Conservation (phyloP, 2,113 vertebrate species). For the Puma concolor region DNA sequence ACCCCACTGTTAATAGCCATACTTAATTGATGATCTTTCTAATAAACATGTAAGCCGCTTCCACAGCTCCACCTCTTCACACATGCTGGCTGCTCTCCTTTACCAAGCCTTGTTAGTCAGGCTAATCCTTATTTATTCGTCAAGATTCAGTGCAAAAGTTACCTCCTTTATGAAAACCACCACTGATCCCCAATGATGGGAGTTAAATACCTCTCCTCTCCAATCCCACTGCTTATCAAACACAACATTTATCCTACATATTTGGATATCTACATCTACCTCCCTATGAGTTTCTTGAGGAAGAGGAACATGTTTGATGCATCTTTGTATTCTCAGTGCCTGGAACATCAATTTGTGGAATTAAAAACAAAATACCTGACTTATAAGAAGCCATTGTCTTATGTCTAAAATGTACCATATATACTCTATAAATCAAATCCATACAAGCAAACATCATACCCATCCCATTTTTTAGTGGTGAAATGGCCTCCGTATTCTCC, state of each 20-base stretch:
- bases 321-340: not conserved
- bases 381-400: not conserved
- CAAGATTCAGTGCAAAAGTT: slow-evolving; percentile 15
- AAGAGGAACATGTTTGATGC: not conserved
- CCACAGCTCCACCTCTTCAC: not conserved
- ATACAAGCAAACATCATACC: slow-evolving; percentile 87
- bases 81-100: not conserved
- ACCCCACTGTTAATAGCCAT: not conserved
- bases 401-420: not conserved
- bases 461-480: slow-evolving; percentile 99
- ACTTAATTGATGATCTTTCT: not conserved
- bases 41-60: not conserved
- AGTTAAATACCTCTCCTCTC: not conserved
- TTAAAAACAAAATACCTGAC: not conserved
- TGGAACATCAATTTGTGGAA: not conserved
- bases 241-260: not conserved
- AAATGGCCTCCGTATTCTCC: slow-evolving; percentile 98
- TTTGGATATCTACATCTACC: not conserved
- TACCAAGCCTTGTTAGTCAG: not conserved
- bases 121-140: not conserved
- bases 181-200: not conserved
- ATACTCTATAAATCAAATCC: not conserved
- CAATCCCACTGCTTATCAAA: not conserved
- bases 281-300: not conserved
- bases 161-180: slow-evolving; percentile 5